Evolutionary conservation across 2,113 vertebrate species (phyloP), one percentile per base, ranked within the genome.

Genomic region (Strix aluco): DNA sequence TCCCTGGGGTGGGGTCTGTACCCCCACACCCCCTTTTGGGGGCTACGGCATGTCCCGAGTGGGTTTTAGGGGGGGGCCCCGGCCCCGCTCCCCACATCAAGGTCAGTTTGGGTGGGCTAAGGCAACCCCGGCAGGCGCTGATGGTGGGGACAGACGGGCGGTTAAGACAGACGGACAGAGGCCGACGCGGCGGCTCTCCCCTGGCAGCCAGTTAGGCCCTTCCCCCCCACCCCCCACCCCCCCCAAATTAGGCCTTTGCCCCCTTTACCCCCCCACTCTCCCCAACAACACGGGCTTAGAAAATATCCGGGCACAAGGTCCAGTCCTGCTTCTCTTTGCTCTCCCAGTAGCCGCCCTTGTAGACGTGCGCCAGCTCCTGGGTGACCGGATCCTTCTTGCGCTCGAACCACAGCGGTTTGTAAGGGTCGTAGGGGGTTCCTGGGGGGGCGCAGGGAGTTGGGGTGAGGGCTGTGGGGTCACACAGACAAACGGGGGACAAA

Each of bases 321-420:
- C 99, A 99, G 97, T 94, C 97, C 92, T 99, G 98, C 66, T 98
- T 98, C 14, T 99, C 98, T 66, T 98, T 98, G 70, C 98, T 98
- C 90, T 99, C 99, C 99, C 99, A 99, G 98, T 99, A 99, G 6
- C 99, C 99, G 1, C 99, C 99, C 73, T 97, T 98, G 97, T 99
- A 99, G 97, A 99, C 89, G n/a, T 99, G 99, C 8, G 98, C 96
- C 75, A 98, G 77, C 97, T 99, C 99, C 97, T 98, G 99, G 1
- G 99, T 99, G 19, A 96, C 95, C 0, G 98, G 98, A 92, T 99
- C 99, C 65, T 99, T 98, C 21, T 94, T 95, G 69, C 98, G 98
- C 90, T 99, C 98, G 57, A 99, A 99, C 99, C 99, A 99, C 97
- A 99, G 92, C 3, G 99, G 98, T 80, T 98, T 98, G 95, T 99